phyloP scores from a whole-genome alignment of 2,888 invertebrate species.

The Mesorhabditis belari region DNA sequence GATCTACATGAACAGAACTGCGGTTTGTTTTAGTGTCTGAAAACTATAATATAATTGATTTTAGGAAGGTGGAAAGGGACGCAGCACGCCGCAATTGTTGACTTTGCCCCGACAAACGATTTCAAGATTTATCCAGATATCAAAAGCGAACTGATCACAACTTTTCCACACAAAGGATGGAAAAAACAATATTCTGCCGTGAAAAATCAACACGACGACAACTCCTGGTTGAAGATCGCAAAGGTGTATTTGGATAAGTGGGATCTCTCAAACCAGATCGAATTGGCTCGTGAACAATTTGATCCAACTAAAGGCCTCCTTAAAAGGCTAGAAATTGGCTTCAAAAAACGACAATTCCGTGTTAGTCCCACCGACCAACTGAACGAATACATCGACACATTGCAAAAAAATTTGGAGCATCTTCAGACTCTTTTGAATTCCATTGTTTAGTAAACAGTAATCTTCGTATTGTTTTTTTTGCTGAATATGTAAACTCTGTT shows the following conservation, averaged over 20 bases:
- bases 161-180: slow-evolving; percentile 5
- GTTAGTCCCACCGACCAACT: slow-evolving; percentile 3
- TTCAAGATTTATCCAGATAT: slow-evolving; percentile 1
- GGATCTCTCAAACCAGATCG: slow-evolving; percentile 6
- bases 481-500: background rate
- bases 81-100: slow-evolving; percentile 5
- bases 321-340: slow-evolving; percentile 2
- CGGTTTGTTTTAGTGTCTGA: slow-evolving; percentile 13
- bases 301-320: slow-evolving; percentile 5
- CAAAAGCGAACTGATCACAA: slow-evolving; percentile 6
- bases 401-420: slow-evolving; percentile 6
- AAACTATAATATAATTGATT: slow-evolving; percentile 7
- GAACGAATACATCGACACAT: slow-evolving; percentile 9
- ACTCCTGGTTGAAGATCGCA: slow-evolving; percentile 9
- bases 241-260: slow-evolving; percentile 8
- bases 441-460: background rate
- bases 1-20: slow-evolving; percentile 8
- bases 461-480: background rate
- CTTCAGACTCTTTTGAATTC: slow-evolving; percentile 10
- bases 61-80: slow-evolving; percentile 7
- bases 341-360: background rate
- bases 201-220: slow-evolving; percentile 6
- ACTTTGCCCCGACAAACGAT: background rate
- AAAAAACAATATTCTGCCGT: slow-evolving; percentile 1
- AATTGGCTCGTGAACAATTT: slow-evolving; percentile 7